These are phyloP conservation scores for Euzophera pinguis DNA, from an alignment of 2,888 invertebrate genomes.

Conservation along the genomic window DNA sequence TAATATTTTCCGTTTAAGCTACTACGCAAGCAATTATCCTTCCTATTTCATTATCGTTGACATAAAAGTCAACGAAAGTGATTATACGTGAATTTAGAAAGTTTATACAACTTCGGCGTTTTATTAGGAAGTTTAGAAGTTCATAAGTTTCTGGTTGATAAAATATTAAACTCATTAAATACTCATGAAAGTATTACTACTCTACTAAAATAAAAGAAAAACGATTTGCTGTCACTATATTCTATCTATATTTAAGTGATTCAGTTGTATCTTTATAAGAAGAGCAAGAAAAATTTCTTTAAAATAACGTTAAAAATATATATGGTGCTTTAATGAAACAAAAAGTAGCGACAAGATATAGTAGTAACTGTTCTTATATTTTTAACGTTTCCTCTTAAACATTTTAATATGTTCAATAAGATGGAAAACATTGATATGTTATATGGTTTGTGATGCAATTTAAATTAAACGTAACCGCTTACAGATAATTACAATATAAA, in stretches of 20 bases:
- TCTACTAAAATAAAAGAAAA: constrained; percentile 36
- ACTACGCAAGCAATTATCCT: neutral
- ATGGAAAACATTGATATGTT: constrained; percentile 2
- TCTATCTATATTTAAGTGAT: constrained; percentile 37
- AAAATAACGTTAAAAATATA: neutral
- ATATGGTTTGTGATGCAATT: too few species aligned
- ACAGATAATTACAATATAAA: constrained; percentile 9
- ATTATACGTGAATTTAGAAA: constrained; percentile 1
- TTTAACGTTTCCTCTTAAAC: neutral
- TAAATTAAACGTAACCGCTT: constrained; percentile 1
- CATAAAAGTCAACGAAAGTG: neutral
- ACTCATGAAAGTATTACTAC: constrained; percentile 37
- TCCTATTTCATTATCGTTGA: neutral
- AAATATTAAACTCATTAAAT: constrained; percentile 40
- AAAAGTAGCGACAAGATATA: too few species aligned
- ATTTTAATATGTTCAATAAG: neutral
- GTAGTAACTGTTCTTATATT: too few species aligned
- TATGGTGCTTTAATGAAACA: neutral
- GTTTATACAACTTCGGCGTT: neutral
- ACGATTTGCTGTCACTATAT: constrained; percentile 38
- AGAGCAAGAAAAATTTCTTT: constrained; percentile 16
- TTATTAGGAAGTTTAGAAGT: constrained; percentile 7
- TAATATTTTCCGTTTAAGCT: neutral
- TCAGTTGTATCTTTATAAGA: constrained; percentile 31
- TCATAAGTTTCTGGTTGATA: constrained; percentile 2